Conservation (phyloP, 2,888 invertebrate species). For the Drosophila lutescens region DNA sequence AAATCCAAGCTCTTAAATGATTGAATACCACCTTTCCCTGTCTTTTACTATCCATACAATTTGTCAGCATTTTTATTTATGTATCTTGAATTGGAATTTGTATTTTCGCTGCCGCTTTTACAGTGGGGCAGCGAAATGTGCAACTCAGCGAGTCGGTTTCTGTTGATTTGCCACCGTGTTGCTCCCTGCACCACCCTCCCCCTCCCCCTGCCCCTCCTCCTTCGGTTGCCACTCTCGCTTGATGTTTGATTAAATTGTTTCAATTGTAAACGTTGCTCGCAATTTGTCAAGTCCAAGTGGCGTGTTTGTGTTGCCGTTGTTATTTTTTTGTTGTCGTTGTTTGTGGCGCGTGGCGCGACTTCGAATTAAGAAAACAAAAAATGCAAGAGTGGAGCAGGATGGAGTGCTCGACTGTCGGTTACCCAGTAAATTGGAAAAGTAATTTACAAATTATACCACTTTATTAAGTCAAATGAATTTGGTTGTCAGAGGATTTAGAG, state of each 20-base stretch:
- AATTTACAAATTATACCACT: no score
- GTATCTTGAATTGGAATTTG: constrained; percentile 4
- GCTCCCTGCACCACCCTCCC: no score
- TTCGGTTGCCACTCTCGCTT: constrained; percentile 29
- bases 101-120: constrained; percentile 5
- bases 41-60: constrained; percentile 5
- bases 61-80: constrained; percentile 21
- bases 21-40: no score
- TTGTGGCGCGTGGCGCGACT: constrained; percentile 66
- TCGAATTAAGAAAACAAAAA: constrained; percentile 37
- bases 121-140: constrained; percentile 33
- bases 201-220: background rate
- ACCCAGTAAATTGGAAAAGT: background rate
- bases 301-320: constrained; percentile 52
- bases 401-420: background rate
- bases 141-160: constrained; percentile 40
- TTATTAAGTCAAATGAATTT: no score
- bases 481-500: no score
- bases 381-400: constrained; percentile 9
- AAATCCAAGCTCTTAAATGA: no score
- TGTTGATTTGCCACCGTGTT: constrained; percentile 50
- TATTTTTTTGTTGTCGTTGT: constrained; percentile 21
- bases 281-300: constrained; percentile 75
- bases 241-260: constrained; percentile 71
- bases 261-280: constrained; percentile 70